Base-by-base conservation (phyloP, 64 coral and sea anemone species). In the Dendronephthya gigantea region DNA sequence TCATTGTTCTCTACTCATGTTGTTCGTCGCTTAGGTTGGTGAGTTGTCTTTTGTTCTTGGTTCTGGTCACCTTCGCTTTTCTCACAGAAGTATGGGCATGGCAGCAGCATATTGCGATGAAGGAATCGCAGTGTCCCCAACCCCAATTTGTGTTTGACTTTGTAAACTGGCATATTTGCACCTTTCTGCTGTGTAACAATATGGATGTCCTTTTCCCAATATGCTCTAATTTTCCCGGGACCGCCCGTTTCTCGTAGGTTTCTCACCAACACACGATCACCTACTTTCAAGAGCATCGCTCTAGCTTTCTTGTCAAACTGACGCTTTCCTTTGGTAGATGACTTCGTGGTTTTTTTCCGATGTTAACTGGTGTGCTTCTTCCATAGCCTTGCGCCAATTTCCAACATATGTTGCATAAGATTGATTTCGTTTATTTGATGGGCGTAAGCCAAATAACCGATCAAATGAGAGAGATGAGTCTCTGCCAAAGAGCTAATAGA, bases 211-310 rank as follows among this genome's bases (percentile, higher is more conserved):
- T 70, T 6, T 32, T 70, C 66, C 66, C 66, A 70, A n/a, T 70
- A 32, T 25, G 66, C 8, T 25, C 66, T 9, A 11, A 70, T 22
- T 70, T 70, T 70, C 7, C 66, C 66, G 66, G 66, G 66, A 32
- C 66, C 66, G 8, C 66, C 66, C 17, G 66, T 70, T n/a, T 70
- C 66, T 70, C 66, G 66, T 11, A 70, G 66, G n/a, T 70, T 70
- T n/a, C 66, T 8, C 6, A 70, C 66, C 66, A 70, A n/a, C 9
- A 70, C 66, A 7, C 66, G 66, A 70, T 70, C 66, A 12, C 66
- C 66, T 8, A n/a, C 9, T 70, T 70, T 9, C 66, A 70, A 32
- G 8, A n/a, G 7, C 27, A 70, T n/a, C 19, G 66, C 9, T n/a
- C 30, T 8, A 25, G 66, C 66, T n/a, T n/a, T 70, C 17, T 70